Conservation (phyloP, 1,140 invertebrate species). For the Achroia grisella region DNA sequence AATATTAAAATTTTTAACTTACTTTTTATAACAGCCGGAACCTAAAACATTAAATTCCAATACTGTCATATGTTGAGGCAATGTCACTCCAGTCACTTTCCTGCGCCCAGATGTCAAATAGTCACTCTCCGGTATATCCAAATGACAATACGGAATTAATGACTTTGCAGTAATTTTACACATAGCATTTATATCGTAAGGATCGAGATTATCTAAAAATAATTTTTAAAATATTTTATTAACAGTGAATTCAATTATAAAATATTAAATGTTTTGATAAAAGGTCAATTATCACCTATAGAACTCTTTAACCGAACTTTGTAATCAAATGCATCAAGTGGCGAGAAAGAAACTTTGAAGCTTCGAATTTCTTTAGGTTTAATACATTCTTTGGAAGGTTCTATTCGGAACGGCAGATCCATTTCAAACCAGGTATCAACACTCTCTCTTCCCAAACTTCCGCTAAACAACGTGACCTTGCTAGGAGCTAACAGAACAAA, state of each 20-base stretch:
- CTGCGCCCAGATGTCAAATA: conserved; percentile 65
- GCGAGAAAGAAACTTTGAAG: conserved; percentile 52
- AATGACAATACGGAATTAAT: conserved; percentile 72
- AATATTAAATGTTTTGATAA: not conserved
- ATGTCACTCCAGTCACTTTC: conserved; percentile 36
- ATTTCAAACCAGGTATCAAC: conserved; percentile 63
- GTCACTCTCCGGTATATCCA: conserved; percentile 72
- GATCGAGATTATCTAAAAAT: conserved; percentile 54
- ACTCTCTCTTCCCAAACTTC: conserved; percentile 34
- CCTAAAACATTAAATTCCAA: conserved; percentile 73
- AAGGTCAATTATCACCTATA: conserved; percentile 37
- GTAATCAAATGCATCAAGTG: conserved; percentile 51
- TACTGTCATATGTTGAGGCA: conserved; percentile 56
- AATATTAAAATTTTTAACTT: conserved; percentile 3
- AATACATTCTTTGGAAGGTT: conserved; percentile 44
- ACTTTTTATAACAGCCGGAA: conserved; percentile 66
- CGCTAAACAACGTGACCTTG: conserved; percentile 53
- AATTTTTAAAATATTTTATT: no score
- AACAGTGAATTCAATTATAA: no score
- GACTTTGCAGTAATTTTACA: conserved; percentile 59
- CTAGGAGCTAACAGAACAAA: conserved; percentile 32
- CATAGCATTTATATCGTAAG: conserved; percentile 46
- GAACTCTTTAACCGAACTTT: conserved; percentile 49
- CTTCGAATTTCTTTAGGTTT: conserved; percentile 32
- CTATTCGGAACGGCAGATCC: conserved; percentile 49